These are phyloP conservation scores for Hydrolagus affinis DNA, from an alignment of 2,113 vertebrate species.

Conservation along the genomic window DNA sequence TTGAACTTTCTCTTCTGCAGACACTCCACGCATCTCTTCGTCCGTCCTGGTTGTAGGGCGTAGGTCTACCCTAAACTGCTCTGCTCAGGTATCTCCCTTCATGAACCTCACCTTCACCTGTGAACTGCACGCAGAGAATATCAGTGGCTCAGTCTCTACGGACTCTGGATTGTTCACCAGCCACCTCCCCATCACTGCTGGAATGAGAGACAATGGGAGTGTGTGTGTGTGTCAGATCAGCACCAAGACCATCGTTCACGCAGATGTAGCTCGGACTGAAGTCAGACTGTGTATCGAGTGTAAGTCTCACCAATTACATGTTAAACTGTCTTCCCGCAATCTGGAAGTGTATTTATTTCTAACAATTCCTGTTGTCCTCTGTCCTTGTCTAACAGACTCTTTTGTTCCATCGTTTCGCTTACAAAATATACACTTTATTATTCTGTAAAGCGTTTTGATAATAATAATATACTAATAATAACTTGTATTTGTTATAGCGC, in stretches of 20 bases:
- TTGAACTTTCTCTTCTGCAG: not conserved
- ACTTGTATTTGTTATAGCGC: too few relatives aligned
- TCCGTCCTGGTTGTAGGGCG: not conserved
- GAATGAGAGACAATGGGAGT: not conserved
- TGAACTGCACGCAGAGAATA: not conserved
- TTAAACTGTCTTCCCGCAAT: not conserved
- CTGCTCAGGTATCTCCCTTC: not conserved
- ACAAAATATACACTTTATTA: too few relatives aligned
- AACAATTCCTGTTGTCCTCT: not conserved
- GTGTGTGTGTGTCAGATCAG: conserved; percentile 11
- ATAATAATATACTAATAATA: too few relatives aligned
- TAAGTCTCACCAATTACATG: not conserved
- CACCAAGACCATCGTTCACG: not conserved
- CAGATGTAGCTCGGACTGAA: not conserved
- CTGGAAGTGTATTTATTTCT: not conserved
- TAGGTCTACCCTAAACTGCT: not conserved
- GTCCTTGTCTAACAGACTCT: too few relatives aligned
- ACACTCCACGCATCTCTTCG: not conserved
- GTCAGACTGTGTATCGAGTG: conserved; percentile 7
- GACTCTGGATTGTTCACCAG: not conserved
- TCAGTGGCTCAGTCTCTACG: not conserved
- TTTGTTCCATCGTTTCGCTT: too few relatives aligned
- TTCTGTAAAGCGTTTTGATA: too few relatives aligned
- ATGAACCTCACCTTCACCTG: not conserved
- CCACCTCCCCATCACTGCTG: not conserved